A percentile compares a stretch with the other conserved stretches of the same genome.
Evolutionary conservation across 2,888 invertebrate genomes (phyloP).

Genomic region (Pollenia angustigena): DNA sequence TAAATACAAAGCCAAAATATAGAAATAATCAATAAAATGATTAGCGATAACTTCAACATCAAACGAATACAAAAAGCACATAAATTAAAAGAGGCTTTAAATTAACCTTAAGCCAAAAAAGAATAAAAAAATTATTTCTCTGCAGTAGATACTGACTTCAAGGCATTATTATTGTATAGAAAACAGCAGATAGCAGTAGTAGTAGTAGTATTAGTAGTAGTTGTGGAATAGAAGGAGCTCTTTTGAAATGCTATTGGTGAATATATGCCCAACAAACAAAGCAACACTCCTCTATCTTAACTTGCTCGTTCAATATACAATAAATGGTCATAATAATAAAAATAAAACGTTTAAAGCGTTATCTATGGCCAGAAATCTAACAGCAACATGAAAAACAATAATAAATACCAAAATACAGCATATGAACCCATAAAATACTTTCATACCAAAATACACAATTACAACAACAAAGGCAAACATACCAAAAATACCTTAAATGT

Average conservation of each 20-base stretch:
- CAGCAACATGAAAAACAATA: conserved; percentile 48
- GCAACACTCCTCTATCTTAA: conserved; percentile 27
- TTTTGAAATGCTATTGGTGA: not conserved
- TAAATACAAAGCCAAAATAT: not conserved
- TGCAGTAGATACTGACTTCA: conserved; percentile 23
- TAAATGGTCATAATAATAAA: conserved; percentile 72
- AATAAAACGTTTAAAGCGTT: conserved; percentile 69
- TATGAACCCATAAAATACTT: conserved; percentile 63
- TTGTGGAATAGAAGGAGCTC: not conserved
- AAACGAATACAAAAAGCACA: conserved; percentile 57
- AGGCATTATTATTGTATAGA: conserved; percentile 16
- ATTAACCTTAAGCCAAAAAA: conserved; percentile 66
- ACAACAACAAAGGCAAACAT: conserved; percentile 19
- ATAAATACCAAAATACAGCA: conserved; percentile 55
- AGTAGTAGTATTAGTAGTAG: not conserved
- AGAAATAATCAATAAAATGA: conserved; percentile 65
- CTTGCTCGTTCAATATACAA: conserved; percentile 23
- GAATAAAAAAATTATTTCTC: too few relatives aligned
- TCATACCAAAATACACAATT: not conserved
- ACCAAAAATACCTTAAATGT: conserved; percentile 61
- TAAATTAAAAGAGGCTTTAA: conserved; percentile 61
- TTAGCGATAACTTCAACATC: conserved; percentile 69
- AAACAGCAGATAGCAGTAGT: not conserved
- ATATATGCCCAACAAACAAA: conserved; percentile 20
- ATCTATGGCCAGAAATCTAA: conserved; percentile 69